Conservation (phyloP, 1,140 invertebrate species). For the Mya arenaria region DNA sequence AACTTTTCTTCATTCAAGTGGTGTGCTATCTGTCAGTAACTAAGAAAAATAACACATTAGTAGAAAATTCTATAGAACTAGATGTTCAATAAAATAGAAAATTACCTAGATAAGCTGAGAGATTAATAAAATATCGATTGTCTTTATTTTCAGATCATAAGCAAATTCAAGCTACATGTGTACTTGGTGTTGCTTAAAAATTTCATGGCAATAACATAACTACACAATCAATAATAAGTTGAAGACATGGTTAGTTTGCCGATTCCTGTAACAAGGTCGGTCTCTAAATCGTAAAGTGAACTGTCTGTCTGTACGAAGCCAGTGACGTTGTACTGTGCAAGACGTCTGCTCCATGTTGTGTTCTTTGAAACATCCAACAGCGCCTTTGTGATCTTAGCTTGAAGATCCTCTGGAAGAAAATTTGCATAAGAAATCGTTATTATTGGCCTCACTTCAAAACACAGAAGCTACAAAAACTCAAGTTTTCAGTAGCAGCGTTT, state of each 20-base stretch:
- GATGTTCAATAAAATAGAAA: too few relatives aligned
- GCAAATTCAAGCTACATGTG: too few relatives aligned
- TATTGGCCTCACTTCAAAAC: constrained; percentile 24
- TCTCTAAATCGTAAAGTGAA: constrained; percentile 39
- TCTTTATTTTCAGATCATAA: too few relatives aligned
- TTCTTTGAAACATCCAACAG: constrained; percentile 80
- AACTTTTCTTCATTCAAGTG: too few relatives aligned
- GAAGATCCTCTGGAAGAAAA: constrained; percentile 79
- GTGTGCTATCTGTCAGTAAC: too few relatives aligned
- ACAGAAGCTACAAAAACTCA: background rate
- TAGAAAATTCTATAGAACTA: too few relatives aligned
- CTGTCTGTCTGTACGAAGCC: constrained; percentile 25
- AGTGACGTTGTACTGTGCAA: constrained; percentile 74
- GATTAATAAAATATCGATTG: too few relatives aligned
- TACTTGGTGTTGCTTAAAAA: constrained; percentile 7
- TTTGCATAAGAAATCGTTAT: too few relatives aligned
- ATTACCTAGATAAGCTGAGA: too few relatives aligned
- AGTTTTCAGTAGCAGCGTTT: background rate
- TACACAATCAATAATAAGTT: constrained; percentile 28
- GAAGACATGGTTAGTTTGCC: constrained; percentile 25
- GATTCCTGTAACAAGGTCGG: constrained; percentile 10
- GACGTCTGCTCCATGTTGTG: constrained; percentile 61
- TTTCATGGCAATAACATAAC: background rate
- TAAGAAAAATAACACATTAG: too few relatives aligned
- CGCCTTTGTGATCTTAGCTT: constrained; percentile 81